Evolutionary conservation across 2,797 vertebrate species (phyloP).

Genomic region (Limnodromus scolopaceus): DNA sequence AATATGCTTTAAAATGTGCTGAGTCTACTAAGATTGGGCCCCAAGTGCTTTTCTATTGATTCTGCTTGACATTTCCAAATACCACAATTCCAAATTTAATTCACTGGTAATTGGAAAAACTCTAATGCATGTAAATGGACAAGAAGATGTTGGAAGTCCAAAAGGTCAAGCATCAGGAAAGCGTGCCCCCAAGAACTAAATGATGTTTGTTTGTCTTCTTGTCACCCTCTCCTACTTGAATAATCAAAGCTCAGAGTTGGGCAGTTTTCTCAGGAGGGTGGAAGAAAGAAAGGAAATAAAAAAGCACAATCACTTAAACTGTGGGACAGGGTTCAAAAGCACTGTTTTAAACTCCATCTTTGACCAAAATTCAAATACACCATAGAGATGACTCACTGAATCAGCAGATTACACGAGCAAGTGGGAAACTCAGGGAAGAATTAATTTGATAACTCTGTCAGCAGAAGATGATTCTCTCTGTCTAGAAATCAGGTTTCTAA

Average conservation of each 20-base stretch:
- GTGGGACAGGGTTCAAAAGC: slow-evolving; percentile 2
- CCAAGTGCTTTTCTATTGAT: slow-evolving; percentile 74
- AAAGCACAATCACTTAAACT: not conserved
- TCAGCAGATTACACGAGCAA: slow-evolving; percentile 37
- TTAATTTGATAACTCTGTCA: not conserved
- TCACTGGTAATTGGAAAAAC: slow-evolving; percentile 70
- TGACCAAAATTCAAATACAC: slow-evolving; percentile 31
- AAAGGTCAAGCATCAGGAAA: slow-evolving; percentile 72
- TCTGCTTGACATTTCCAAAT: slow-evolving; percentile 76
- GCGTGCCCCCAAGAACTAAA: slow-evolving; percentile 52
- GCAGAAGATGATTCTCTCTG: not conserved
- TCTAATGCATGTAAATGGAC: slow-evolving; percentile 70
- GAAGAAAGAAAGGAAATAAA: slow-evolving; percentile 23
- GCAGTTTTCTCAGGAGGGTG: slow-evolving; percentile 31
- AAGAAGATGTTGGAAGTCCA: slow-evolving; percentile 66
- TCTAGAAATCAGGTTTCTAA: not conserved
- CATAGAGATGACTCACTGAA: slow-evolving; percentile 6
- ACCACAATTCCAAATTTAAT: slow-evolving; percentile 77
- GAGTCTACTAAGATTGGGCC: slow-evolving; percentile 66
- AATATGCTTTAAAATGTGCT: slow-evolving; percentile 63
- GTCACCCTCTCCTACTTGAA: slow-evolving; percentile 41
- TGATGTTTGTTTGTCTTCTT: slow-evolving; percentile 51
- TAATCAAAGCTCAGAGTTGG: slow-evolving; percentile 24
- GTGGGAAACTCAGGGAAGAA: slow-evolving; percentile 21
- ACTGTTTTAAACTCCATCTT: slow-evolving; percentile 2